phyloP scores from a whole-genome alignment of 2,888 invertebrate genomes.

The Lasioglossum morio region DNA sequence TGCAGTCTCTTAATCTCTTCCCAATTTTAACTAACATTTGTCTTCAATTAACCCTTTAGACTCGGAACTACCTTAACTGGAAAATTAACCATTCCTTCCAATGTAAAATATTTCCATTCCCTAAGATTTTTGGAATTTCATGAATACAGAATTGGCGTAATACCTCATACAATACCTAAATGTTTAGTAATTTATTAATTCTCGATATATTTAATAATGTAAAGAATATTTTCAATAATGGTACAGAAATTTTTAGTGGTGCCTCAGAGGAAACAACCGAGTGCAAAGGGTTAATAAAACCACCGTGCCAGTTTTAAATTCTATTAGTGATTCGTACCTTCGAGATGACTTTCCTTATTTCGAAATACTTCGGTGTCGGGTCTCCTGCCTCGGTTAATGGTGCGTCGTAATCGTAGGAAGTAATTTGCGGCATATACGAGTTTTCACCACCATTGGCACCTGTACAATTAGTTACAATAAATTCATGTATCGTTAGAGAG shows the following conservation, averaged over 20 bases:
- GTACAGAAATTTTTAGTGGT: no score
- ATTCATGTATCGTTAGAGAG: neutral
- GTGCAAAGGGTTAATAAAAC: neutral
- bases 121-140: no score
- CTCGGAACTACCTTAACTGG: no score
- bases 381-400: slow-evolving; percentile 96
- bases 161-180: no score
- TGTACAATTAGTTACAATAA: slow-evolving; percentile 47
- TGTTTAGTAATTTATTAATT: no score
- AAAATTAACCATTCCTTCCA: no score
- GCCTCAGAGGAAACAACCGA: no score
- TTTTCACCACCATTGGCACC: slow-evolving; percentile 83
- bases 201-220: no score
- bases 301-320: neutral
- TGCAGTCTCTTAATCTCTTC: neutral
- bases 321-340: slow-evolving; percentile 79
- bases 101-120: no score
- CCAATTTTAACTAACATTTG: neutral
- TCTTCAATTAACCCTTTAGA: neutral
- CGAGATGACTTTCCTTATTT: slow-evolving; percentile 88
- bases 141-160: no score
- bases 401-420: slow-evolving; percentile 97
- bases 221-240: no score
- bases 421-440: slow-evolving; percentile 89
- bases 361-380: slow-evolving; percentile 92